A percentile compares a stretch with the other conserved stretches of the same genome.
phyloP scores from a whole-genome alignment of 2,888 invertebrate species.

The Euclidia mi region DNA sequence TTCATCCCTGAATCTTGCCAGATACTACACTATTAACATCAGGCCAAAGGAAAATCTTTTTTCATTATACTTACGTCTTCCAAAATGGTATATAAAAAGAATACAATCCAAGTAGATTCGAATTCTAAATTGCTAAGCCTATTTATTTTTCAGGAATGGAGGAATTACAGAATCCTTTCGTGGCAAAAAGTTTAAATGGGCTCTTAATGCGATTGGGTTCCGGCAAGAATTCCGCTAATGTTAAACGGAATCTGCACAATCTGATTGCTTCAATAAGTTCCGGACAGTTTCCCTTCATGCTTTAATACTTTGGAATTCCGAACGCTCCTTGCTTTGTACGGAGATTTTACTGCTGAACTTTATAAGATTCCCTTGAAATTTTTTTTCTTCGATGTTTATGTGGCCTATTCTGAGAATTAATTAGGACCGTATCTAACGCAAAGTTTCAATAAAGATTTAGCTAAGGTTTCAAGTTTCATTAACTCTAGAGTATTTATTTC shows the following conservation, averaged over 20 bases:
- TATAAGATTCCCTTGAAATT: slow-evolving; percentile 50
- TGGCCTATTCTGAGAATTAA: slow-evolving; percentile 48
- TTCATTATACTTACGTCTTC: slow-evolving; percentile 52
- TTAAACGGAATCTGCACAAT: slow-evolving; percentile 85
- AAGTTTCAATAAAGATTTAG: slow-evolving; percentile 36
- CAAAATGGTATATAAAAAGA: slow-evolving; percentile 48
- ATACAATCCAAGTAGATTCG: slow-evolving; percentile 52
- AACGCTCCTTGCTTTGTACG: slow-evolving; percentile 63
- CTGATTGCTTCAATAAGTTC: slow-evolving; percentile 88
- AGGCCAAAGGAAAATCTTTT: slow-evolving; percentile 46
- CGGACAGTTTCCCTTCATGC: slow-evolving; percentile 82
- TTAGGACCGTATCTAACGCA: slow-evolving; percentile 38
- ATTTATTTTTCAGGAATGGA: slow-evolving; percentile 74
- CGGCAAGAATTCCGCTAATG: slow-evolving; percentile 84
- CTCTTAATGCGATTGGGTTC: slow-evolving; percentile 86
- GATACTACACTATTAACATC: slow-evolving; percentile 42
- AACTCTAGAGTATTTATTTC: no score
- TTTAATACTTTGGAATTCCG: slow-evolving; percentile 82
- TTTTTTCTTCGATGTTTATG: slow-evolving; percentile 51
- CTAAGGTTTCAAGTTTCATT: no score
- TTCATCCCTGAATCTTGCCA: slow-evolving; percentile 21
- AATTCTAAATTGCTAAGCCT: slow-evolving; percentile 69
- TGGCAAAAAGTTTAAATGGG: slow-evolving; percentile 84
- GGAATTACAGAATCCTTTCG: slow-evolving; percentile 81
- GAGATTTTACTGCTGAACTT: slow-evolving; percentile 67